Evolutionary conservation across 2,797 vertebrate species (phyloP).

Genomic region (Malurus splendens): DNA sequence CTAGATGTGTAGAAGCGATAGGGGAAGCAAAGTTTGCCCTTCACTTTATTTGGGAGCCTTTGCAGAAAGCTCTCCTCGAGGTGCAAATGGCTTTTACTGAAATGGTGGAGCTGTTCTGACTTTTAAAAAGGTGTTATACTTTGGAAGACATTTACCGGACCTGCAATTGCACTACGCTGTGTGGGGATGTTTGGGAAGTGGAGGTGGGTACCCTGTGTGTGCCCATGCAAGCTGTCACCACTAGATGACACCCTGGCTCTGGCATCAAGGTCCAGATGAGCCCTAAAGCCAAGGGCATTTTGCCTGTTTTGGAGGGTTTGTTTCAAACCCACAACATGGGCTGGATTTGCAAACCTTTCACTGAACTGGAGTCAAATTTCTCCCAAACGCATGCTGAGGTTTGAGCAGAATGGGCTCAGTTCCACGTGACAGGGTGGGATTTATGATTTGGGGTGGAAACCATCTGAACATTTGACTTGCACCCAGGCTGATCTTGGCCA

Average conservation of each 20-base stretch:
- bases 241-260: constrained; percentile 33
- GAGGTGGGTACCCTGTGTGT: background rate
- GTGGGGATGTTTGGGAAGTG: background rate
- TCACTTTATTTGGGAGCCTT: background rate
- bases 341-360: background rate
- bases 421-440: constrained; percentile 21
- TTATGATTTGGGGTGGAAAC: constrained; percentile 14
- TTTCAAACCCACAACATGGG: background rate
- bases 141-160: background rate
- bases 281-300: background rate
- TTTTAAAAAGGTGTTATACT: background rate
- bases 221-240: background rate
- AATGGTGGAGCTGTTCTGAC: background rate
- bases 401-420: background rate
- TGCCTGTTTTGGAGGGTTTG: background rate
- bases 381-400: background rate
- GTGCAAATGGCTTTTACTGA: background rate
- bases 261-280: background rate
- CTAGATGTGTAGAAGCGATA: background rate
- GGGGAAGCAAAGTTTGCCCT: background rate
- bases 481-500: constrained; percentile 28
- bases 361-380: constrained; percentile 14
- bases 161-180: fast-evolving
- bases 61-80: background rate
- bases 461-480: background rate